Conservation (phyloP, 1,140 invertebrate genomes). For the Lasioglossum baleicum region DNA sequence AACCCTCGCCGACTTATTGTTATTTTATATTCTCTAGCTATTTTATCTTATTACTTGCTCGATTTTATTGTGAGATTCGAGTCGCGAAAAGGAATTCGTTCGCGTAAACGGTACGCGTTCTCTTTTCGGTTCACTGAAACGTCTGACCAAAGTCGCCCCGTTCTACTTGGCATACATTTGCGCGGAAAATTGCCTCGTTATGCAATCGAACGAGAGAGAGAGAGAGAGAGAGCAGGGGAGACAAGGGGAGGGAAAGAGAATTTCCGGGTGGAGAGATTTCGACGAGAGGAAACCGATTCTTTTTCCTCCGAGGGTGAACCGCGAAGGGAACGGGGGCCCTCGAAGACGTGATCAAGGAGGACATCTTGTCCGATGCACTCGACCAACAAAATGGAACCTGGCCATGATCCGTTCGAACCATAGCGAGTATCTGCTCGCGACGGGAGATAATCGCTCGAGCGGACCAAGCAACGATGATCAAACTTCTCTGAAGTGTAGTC, state of each 20-base stretch:
- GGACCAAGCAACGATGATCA: background rate
- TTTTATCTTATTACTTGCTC: too few relatives aligned
- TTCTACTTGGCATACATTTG: too few relatives aligned
- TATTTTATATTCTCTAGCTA: too few relatives aligned
- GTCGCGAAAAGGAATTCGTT: too few relatives aligned
- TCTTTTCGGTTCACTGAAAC: too few relatives aligned
- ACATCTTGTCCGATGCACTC: conserved; percentile 50
- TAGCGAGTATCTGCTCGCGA: conserved; percentile 10
- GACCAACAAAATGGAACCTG: conserved; percentile 44
- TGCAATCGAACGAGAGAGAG: too few relatives aligned
- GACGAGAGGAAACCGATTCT: background rate
- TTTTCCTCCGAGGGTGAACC: conserved; percentile 27
- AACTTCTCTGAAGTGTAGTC: background rate
- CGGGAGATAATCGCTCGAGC: background rate
- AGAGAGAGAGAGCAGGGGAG: too few relatives aligned
- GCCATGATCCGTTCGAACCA: conserved; percentile 25
- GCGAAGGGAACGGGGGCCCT: conserved; percentile 24
- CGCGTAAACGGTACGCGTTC: too few relatives aligned
- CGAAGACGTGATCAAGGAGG: conserved; percentile 49
- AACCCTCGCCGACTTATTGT: too few relatives aligned
- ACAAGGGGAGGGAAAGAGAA: background rate
- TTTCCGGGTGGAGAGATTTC: background rate
- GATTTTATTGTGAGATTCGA: too few relatives aligned
- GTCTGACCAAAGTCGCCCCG: too few relatives aligned
- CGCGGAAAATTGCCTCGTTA: too few relatives aligned